A percentile compares a stretch with the other conserved stretches of the same genome.
Conservation (phyloP, 2,888 invertebrate genomes). For the Ophion ventricosus region DNA sequence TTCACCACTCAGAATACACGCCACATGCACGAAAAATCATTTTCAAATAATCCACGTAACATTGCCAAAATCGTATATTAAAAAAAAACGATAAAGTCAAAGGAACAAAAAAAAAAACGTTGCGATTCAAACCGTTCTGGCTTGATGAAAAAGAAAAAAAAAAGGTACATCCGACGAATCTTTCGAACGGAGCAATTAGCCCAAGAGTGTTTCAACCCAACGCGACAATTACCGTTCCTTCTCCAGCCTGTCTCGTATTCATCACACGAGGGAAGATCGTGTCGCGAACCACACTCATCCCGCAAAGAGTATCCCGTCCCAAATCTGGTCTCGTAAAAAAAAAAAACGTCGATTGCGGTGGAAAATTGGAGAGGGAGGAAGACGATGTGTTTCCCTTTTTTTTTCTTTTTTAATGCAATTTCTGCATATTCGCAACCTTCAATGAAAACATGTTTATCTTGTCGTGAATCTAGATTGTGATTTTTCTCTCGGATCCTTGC, state of each 20-base stretch:
- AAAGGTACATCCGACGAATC: too few relatives aligned
- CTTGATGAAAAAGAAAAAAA: too few relatives aligned
- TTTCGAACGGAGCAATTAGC: too few relatives aligned
- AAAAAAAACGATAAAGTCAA: too few relatives aligned
- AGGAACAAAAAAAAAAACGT: too few relatives aligned
- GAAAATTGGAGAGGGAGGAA: constrained; percentile 54
- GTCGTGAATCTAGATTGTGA: not conserved
- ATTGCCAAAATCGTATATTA: not conserved
- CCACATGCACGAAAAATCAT: too few relatives aligned
- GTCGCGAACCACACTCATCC: not conserved
- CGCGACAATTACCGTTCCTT: too few relatives aligned
- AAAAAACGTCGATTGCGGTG: constrained; percentile 46
- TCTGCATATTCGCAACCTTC: not conserved
- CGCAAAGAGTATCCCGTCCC: not conserved
- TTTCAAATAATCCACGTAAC: too few relatives aligned
- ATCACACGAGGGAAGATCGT: not conserved
- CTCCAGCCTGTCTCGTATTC: too few relatives aligned
- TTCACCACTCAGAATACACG: too few relatives aligned
- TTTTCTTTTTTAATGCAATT: not conserved
- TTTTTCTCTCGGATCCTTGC: constrained; percentile 10
- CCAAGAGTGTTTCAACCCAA: too few relatives aligned
- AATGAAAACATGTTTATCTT: not conserved
- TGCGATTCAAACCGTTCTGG: too few relatives aligned
- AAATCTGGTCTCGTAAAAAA: constrained; percentile 26
- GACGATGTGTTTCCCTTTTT: not conserved